Evolutionary conservation across 1,140 invertebrate genomes (phyloP).

Genomic region (Atta cephalotes): DNA sequence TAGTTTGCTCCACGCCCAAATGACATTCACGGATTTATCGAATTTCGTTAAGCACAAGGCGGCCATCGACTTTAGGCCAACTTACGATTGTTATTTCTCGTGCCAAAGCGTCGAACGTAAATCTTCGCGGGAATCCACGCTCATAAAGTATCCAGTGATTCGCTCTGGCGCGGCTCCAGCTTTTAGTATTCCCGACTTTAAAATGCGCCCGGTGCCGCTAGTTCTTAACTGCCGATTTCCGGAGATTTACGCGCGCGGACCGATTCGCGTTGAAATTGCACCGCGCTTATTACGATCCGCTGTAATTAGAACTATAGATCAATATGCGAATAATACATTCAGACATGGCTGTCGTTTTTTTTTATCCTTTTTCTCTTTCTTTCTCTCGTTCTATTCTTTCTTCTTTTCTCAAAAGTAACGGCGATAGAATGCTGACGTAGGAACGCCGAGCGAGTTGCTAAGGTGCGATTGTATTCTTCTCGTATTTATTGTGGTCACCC

Average conservation of each 20-base stretch:
- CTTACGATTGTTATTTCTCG: conserved; percentile 64
- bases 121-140: conserved; percentile 56
- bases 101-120: conserved; percentile 57
- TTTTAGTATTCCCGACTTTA: conserved; percentile 61
- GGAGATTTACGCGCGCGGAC: conserved; percentile 63
- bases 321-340: conserved; percentile 58
- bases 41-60: conserved; percentile 23
- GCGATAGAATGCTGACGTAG: conserved; percentile 19
- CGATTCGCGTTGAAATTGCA: conserved; percentile 51
- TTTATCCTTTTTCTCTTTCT: neutral
- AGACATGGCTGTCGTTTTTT: conserved; percentile 35
- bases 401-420: neutral
- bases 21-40: conserved; percentile 39
- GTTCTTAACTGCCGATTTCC: conserved; percentile 66
- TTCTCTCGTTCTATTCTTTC: neutral
- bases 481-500: conserved; percentile 76
- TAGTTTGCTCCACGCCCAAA: neutral
- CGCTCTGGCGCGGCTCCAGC: conserved; percentile 66
- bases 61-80: conserved; percentile 38
- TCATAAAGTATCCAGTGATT: conserved; percentile 68
- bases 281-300: conserved; percentile 60
- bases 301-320: conserved; percentile 63
- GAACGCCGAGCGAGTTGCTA: conserved; percentile 7
- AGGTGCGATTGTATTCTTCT: conserved; percentile 67
- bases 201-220: conserved; percentile 59